Conservation (phyloP, 2,888 invertebrate species). For the Apomyelois bistriatella region DNA sequence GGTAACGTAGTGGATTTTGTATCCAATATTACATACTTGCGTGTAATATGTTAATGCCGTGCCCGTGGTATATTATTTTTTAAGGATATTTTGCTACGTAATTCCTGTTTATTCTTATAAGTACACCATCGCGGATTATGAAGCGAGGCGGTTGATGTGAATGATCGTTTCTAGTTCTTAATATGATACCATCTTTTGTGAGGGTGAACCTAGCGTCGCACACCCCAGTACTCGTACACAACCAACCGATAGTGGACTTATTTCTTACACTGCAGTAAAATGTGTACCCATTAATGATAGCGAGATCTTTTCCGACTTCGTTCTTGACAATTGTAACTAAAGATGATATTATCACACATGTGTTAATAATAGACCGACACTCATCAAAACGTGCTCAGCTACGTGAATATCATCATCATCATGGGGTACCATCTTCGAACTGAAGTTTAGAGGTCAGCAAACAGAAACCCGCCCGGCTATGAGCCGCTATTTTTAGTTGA, state of each 20-base stretch:
- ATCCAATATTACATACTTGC: too few relatives aligned
- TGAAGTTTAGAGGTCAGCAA: too few relatives aligned
- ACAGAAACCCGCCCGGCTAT: too few relatives aligned
- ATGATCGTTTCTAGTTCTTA: constrained; percentile 13
- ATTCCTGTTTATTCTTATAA: not conserved
- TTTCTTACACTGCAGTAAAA: constrained; percentile 19
- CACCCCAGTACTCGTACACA: constrained; percentile 19
- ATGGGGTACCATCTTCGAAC: too few relatives aligned
- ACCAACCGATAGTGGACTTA: constrained; percentile 14
- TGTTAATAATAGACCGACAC: too few relatives aligned
- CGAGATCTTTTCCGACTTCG: constrained; percentile 22
- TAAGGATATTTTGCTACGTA: not conserved
- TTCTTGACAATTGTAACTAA: constrained; percentile 17
- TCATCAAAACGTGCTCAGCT: too few relatives aligned
- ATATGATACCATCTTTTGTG: not conserved
- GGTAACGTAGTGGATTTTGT: too few relatives aligned
- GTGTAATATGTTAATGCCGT: too few relatives aligned
- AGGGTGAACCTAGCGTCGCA: constrained; percentile 18
- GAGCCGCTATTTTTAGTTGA: too few relatives aligned
- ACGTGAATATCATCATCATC: too few relatives aligned
- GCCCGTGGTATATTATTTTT: too few relatives aligned
- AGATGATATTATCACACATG: too few relatives aligned
- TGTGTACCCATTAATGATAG: constrained; percentile 21
- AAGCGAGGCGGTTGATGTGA: constrained; percentile 17
- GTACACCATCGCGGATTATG: constrained; percentile 21